Percentiles rank a stretch among this genome's conserved stretches.
Evolutionary conservation across 2,797 vertebrate species (phyloP).

Genomic region (Hippopotamyrus pictus): DNA sequence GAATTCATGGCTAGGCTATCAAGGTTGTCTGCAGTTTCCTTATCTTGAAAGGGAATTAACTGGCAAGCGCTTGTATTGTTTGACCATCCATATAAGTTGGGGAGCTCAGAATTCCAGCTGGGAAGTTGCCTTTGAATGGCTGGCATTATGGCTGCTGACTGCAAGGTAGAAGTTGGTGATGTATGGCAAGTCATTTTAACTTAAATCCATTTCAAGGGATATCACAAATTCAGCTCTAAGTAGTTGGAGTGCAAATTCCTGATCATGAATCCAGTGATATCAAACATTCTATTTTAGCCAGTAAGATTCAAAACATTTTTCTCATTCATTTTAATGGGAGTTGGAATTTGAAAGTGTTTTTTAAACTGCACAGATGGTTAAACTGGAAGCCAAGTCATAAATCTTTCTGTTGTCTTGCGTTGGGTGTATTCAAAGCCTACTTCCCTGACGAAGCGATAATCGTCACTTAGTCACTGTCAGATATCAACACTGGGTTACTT

Average conservation of each 20-base stretch:
- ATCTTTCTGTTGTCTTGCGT: background rate
- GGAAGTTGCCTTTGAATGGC: background rate
- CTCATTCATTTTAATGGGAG: background rate
- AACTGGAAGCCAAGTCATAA: background rate
- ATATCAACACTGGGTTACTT: background rate
- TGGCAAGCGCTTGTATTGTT: background rate
- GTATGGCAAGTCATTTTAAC: background rate
- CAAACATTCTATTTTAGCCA: background rate
- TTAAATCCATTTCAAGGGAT: background rate
- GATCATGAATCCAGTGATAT: background rate
- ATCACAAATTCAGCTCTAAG: background rate
- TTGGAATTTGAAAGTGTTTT: background rate
- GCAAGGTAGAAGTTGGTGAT: background rate
- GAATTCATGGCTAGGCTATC: background rate
- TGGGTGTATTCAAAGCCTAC: background rate
- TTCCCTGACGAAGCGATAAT: background rate
- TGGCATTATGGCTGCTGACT: background rate
- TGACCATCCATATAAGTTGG: background rate
- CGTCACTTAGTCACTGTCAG: background rate
- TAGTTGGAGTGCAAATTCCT: background rate
- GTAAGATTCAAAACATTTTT: background rate
- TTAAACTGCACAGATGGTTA: background rate
- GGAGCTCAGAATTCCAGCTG: background rate
- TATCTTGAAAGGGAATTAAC: background rate
- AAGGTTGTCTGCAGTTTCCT: background rate